These are phyloP conservation scores for Balaenoptera acutorostrata DNA, from an alignment of 2,113 vertebrate species.

Conservation along the genomic window DNA sequence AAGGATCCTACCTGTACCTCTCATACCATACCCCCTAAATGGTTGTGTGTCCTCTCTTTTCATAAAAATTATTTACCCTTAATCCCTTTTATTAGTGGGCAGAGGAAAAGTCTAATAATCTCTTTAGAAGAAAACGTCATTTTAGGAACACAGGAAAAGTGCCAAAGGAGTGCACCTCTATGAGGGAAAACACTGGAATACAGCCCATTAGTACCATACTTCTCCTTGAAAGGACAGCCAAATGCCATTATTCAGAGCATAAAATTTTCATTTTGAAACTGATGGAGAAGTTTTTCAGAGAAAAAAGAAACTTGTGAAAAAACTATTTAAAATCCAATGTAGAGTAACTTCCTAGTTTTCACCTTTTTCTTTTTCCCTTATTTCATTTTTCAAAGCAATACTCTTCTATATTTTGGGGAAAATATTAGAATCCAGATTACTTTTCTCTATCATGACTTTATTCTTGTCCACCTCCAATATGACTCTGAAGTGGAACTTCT, in stretches of 20 bases:
- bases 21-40: background rate
- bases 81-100: background rate
- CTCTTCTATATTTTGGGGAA: background rate
- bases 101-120: background rate
- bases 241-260: background rate
- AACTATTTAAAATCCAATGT: background rate
- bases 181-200: background rate
- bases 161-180: background rate
- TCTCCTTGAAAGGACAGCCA: background rate
- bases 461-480: background rate
- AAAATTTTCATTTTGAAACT: background rate
- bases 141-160: background rate
- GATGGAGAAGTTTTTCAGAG: background rate
- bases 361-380: background rate
- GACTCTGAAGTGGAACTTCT: slow-evolving; percentile 7
- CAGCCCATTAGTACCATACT: background rate
- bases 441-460: background rate
- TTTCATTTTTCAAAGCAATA: slow-evolving; percentile 36
- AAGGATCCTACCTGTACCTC: background rate
- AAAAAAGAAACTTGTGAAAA: background rate
- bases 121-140: background rate
- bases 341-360: background rate
- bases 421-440: background rate
- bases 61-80: background rate
- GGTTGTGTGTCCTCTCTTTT: background rate